Conservation (phyloP, 1,140 invertebrate species). For the Drosophila pseudoananassae region DNA sequence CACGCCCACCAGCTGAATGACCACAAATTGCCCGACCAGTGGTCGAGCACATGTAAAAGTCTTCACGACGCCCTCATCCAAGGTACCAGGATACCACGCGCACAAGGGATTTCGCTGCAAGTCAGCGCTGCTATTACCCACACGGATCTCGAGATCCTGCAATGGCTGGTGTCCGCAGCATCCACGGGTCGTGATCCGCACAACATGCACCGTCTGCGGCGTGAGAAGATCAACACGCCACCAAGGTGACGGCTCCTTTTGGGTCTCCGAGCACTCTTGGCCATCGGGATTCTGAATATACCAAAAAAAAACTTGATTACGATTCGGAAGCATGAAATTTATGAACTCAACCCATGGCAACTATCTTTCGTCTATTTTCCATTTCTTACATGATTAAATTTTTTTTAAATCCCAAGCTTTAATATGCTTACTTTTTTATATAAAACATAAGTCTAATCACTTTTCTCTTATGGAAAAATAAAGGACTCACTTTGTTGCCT, state of each 20-base stretch:
- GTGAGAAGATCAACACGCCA: slow-evolving; percentile 95
- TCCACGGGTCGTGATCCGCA: slow-evolving; percentile 93
- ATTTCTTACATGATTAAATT: too few species aligned
- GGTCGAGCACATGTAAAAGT: slow-evolving; percentile 94
- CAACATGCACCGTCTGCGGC: slow-evolving; percentile 92
- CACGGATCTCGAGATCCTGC: slow-evolving; percentile 95
- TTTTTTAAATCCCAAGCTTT: too few species aligned
- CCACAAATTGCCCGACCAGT: slow-evolving; percentile 93
- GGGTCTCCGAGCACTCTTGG: slow-evolving; percentile 94
- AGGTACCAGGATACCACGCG: slow-evolving; percentile 96
- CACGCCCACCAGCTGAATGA: slow-evolving; percentile 94
- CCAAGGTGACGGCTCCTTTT: slow-evolving; percentile 94
- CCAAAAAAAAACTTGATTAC: not conserved
- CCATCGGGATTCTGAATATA: slow-evolving; percentile 91
- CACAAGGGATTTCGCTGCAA: slow-evolving; percentile 94
- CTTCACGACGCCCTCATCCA: slow-evolving; percentile 95
- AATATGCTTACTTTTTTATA: too few species aligned
- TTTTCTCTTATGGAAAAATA: too few species aligned
- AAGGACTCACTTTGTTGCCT: slow-evolving; percentile 85
- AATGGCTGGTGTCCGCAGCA: slow-evolving; percentile 95
- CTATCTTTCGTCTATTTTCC: too few species aligned
- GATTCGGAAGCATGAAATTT: too few species aligned
- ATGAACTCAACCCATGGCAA: too few species aligned
- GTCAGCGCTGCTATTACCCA: slow-evolving; percentile 94
- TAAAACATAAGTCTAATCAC: too few species aligned